Evolutionary conservation across 2,113 vertebrate genomes (phyloP), one percentile per base, ranked within the genome.

Genomic region (Desmodus rotundus): DNA sequence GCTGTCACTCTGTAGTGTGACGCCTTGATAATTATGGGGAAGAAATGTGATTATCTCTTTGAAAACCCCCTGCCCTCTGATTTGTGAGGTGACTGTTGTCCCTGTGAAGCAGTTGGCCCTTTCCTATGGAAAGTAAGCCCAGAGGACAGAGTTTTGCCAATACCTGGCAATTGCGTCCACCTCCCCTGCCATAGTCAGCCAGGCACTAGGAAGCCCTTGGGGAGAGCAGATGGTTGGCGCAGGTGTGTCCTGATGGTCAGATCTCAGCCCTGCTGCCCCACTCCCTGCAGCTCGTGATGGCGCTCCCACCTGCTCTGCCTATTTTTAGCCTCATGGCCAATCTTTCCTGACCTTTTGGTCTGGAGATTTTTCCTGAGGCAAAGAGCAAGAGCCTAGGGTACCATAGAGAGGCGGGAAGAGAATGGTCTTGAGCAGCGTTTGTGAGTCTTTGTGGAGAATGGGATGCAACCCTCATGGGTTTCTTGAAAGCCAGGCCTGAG

Each of bases 191-290:
- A 67, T 36, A 12, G n/a, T 76, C 63, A 45, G 70, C 85, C 72
- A 68, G 45, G 52, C 31, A 24, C 74, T 63, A 80, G 76, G 87
- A 90, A 89, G 70, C 68, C 28, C 20, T 12, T 38, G 68, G 73
- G 47, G 95, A 95, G 61, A 91, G 83, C 96, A 96, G 94, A 96
- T 87, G 90, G 94, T 31, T 47, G 7, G 72, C 0, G 4, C 45
- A 67, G 80, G 80, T 19, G 0, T 41, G 76, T 72, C 89, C 89
- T 76, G 26, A 47, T 4, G 33, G 84, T 19, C 20, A 11, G 16
- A 28, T 26, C 65, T 28, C 12, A 20, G 52, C 73, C 20, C 22
- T 67, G 19, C 4, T 0, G 31, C 20, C 50, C 38, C 26, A 15
- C 14, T 8, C 24, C 13, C 52, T 20, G 38, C 13, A 26, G 41